Base-by-base conservation (phyloP, 2,113 vertebrate genomes). In the Zosterops borbonicus region DNA sequence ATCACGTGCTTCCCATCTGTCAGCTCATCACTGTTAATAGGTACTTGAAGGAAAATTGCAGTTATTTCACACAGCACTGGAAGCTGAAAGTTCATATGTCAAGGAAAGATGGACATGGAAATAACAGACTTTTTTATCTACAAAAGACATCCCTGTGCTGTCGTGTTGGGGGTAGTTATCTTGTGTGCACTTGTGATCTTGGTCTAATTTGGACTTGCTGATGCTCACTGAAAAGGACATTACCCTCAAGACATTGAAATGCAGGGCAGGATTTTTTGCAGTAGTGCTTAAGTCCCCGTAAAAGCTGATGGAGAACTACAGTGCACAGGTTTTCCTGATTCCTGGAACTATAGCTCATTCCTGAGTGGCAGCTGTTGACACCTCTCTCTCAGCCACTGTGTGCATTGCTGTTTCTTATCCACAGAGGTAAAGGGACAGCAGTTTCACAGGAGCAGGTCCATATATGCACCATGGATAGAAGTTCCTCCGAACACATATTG, bases 1-100 rank as follows among this genome's bases (percentile, higher is more conserved):
- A 91, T 92, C 91, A 83, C 5, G 4, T 87, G 87, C 83, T 95
- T 89, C 65, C 91, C 65, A 74, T 93, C 93, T 96, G 91, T 81
- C 95, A 96, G 75, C 79, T 86, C 77, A 78, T 95, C 90, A 71
- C 75, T 82, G 58, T 70, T 95, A 95, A 93, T 81, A 82, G 93
- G 81, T 88, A 73, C 87, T 95, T 86, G 82, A 93, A 96, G 86
- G 90, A 85, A 93, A 96, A 91, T 85, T 60, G 83, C 83, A 79
- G 86, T 93, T 90, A 83, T 86, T 94, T 96, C 52, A 37, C 74
- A 67, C 60, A 69, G 88, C 85, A n/a, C 47, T 91, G 83, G 71
- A 35, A 95, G 84, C 69, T 86, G 78, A 53, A 95, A 95, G 92
- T 95, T 95, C 62, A 22, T 55, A 37, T 95, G 93, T 89, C 89